Conservation (phyloP, 2,797 vertebrate genomes). For the Phoxinus dragarum region DNA sequence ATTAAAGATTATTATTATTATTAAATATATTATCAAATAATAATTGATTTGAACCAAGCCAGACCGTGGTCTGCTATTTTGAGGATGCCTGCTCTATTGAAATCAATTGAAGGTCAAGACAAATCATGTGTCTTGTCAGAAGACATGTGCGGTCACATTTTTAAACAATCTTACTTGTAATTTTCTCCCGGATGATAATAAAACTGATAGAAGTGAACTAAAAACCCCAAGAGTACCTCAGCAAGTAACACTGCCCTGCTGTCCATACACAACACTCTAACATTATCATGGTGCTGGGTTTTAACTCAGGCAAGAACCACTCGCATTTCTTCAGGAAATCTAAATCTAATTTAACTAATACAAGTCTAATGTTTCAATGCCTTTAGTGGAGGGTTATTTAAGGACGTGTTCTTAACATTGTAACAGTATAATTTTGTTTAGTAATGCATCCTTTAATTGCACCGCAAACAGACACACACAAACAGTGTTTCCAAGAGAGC, state of each 20-base stretch:
- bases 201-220: neutral
- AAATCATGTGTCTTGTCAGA: neutral
- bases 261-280: too few species aligned
- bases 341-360: neutral
- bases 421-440: constrained; percentile 21
- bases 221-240: neutral
- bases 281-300: neutral
- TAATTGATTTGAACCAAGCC: neutral
- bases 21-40: too few species aligned
- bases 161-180: neutral
- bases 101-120: neutral
- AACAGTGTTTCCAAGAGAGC: constrained; percentile 10
- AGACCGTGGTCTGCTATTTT: neutral
- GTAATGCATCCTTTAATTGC: neutral
- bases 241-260: neutral
- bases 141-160: neutral
- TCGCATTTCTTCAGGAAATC: neutral
- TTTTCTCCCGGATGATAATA: neutral
- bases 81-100: neutral
- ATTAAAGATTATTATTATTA: neutral
- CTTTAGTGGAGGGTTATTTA: neutral
- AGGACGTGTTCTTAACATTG: constrained; percentile 4
- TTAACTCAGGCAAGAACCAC: neutral
- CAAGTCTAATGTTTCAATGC: neutral
- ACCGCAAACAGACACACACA: constrained; percentile 14